phyloP scores from a whole-genome alignment of 2,797 vertebrate species.

The Oceanodroma leucorhoa region DNA sequence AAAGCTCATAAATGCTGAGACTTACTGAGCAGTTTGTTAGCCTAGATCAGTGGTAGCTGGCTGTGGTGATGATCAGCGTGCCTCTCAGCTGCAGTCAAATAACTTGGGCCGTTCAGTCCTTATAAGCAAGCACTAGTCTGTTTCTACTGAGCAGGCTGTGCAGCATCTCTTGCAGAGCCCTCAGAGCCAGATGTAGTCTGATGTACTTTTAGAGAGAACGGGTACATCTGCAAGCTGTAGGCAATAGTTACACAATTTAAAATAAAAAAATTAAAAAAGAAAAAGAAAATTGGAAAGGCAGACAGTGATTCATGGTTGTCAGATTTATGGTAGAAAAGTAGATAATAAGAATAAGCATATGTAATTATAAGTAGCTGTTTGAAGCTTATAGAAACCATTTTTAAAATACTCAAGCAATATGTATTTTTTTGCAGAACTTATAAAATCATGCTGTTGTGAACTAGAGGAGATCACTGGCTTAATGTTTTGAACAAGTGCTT shows the following conservation, averaged over 20 bases:
- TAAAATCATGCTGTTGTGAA: not conserved
- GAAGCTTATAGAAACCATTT: not conserved
- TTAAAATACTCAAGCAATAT: not conserved
- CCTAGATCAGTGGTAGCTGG: not conserved
- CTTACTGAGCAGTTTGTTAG: not conserved
- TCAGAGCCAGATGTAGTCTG: not conserved
- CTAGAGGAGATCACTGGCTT: not conserved
- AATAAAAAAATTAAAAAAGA: not conserved
- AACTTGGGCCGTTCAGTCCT: rapidly evolving
- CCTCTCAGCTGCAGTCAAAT: not conserved
- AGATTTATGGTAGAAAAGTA: not conserved
- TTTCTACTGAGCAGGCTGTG: not conserved
- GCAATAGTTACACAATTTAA: not conserved
- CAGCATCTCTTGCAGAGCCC: not conserved
- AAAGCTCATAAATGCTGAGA: not conserved
- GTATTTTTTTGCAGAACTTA: not conserved
- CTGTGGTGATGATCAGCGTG: not conserved
- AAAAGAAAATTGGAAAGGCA: not conserved
- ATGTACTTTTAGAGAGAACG: not conserved
- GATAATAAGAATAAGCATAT: not conserved
- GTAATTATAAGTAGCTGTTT: not conserved
- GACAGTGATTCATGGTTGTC: not conserved
- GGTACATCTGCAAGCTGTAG: not conserved
- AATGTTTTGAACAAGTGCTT: not conserved
- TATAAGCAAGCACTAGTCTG: not conserved